phyloP scores from a whole-genome alignment of 2,797 vertebrate genomes.

The Chelon auratus region DNA sequence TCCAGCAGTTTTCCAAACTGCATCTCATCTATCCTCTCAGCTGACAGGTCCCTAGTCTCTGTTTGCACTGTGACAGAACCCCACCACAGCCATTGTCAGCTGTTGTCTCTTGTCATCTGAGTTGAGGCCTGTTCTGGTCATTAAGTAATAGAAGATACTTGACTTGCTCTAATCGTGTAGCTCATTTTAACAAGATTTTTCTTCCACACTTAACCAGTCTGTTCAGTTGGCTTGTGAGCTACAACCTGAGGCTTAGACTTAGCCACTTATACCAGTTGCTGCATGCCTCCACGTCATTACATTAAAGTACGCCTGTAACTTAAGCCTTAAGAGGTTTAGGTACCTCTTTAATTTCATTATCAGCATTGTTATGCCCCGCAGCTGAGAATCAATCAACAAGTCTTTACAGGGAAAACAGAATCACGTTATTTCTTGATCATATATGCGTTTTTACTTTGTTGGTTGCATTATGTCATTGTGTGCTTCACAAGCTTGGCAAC shows the following conservation, averaged over 20 bases:
- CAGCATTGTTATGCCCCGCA: slow-evolving; percentile 20
- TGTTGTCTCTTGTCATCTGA: slow-evolving; percentile 37
- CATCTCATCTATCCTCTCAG: neutral
- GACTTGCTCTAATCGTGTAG: slow-evolving; percentile 48
- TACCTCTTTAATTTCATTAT: slow-evolving; percentile 59
- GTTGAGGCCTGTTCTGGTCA: slow-evolving; percentile 17
- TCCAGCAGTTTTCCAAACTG: neutral
- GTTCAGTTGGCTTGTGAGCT: slow-evolving; percentile 12
- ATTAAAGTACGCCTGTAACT: slow-evolving; percentile 45
- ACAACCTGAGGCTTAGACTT: slow-evolving; percentile 42
- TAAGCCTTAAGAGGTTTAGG: slow-evolving; percentile 58
- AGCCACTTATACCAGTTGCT: slow-evolving; percentile 48
- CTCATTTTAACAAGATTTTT: slow-evolving; percentile 65
- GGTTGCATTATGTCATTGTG: neutral
- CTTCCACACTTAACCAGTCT: slow-evolving; percentile 33
- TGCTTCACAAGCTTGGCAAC: slow-evolving; percentile 19
- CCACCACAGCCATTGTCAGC: slow-evolving; percentile 42
- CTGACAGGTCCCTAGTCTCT: slow-evolving; percentile 5
- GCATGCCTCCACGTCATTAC: slow-evolving; percentile 56
- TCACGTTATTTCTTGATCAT: neutral
- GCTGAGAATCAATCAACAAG: slow-evolving; percentile 28
- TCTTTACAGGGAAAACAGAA: neutral
- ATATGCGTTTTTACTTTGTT: neutral
- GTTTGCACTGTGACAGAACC: slow-evolving; percentile 16
- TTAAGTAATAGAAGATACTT: slow-evolving; percentile 38